These are phyloP conservation scores for Erpornis zantholeuca DNA, from an alignment of 2,113 vertebrate genomes.

Conservation along the genomic window DNA sequence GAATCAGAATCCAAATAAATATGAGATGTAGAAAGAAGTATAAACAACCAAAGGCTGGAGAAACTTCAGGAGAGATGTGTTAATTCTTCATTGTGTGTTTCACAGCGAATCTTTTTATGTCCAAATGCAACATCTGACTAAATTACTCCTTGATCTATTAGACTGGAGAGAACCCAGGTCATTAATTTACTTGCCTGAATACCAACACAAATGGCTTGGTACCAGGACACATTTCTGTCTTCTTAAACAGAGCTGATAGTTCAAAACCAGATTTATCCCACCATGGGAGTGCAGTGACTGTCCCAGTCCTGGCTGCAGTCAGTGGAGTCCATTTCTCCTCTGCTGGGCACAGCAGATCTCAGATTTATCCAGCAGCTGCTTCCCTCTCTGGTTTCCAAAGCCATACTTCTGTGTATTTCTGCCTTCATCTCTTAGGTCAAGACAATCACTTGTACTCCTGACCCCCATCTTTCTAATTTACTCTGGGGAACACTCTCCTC, in stretches of 20 bases:
- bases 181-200: background rate
- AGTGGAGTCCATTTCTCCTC: background rate
- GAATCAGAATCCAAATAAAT: background rate
- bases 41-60: background rate
- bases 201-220: background rate
- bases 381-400: background rate
- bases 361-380: background rate
- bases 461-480: background rate
- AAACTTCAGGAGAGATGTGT: background rate
- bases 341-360: background rate
- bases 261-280: background rate
- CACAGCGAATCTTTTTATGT: background rate
- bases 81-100: background rate
- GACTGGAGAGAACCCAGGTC: background rate
- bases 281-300: background rate
- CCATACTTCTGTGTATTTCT: background rate
- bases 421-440: background rate
- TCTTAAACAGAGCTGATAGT: background rate
- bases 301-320: accelerated
- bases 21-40: background rate
- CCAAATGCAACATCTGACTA: background rate
- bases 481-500: background rate
- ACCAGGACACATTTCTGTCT: background rate
- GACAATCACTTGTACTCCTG: background rate
- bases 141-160: background rate